Conservation (phyloP, 2,888 invertebrate genomes). For the Serrognathus titanus region DNA sequence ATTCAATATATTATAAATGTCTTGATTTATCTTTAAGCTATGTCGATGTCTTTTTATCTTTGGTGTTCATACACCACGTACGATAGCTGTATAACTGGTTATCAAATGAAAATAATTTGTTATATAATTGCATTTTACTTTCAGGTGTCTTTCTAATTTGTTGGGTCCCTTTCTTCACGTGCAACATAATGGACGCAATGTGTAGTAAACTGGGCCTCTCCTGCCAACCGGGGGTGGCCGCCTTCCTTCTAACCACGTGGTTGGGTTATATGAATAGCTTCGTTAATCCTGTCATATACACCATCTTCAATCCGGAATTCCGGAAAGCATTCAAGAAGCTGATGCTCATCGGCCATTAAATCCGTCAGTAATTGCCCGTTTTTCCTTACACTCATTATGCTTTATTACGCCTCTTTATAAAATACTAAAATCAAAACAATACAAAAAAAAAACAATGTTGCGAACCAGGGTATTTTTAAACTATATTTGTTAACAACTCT, state of each 20-base stretch:
- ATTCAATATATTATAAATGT: too few relatives aligned
- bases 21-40: too few relatives aligned
- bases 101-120: neutral
- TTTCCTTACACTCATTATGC: too few relatives aligned
- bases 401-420: too few relatives aligned
- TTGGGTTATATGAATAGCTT: conserved; percentile 97
- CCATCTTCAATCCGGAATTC: conserved; percentile 96
- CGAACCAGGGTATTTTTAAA: too few relatives aligned
- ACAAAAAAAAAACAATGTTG: too few relatives aligned
- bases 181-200: conserved; percentile 95
- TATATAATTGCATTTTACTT: conserved; percentile 34
- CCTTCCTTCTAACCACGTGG: conserved; percentile 95
- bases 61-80: too few relatives aligned
- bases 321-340: conserved; percentile 96
- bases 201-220: conserved; percentile 80
- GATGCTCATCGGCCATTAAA: conserved; percentile 53
- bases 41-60: too few relatives aligned
- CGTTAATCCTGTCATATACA: conserved; percentile 91
- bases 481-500: too few relatives aligned
- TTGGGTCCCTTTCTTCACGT: conserved; percentile 99
- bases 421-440: too few relatives aligned
- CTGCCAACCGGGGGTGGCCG: conserved; percentile 81
- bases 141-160: conserved; percentile 97
- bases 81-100: neutral
- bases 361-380: neutral